A percentile compares a stretch with the other conserved stretches of the same genome.
Conservation (phyloP, 2,797 vertebrate genomes). For the Podarcis lilfordi region DNA sequence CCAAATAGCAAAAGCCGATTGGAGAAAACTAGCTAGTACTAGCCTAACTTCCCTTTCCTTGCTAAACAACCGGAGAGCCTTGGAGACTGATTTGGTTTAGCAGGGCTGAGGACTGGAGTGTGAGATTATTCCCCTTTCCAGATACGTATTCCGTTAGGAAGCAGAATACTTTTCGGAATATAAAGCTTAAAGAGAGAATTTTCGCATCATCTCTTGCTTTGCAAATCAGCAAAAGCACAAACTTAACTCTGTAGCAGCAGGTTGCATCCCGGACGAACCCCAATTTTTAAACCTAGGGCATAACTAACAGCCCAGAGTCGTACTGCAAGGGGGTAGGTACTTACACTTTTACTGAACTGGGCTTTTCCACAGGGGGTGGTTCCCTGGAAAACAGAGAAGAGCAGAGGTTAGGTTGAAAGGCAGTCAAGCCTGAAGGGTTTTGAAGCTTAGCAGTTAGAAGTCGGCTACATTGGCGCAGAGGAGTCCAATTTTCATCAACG, state of each 20-base stretch:
- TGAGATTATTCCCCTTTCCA: neutral
- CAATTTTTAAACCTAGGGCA: neutral
- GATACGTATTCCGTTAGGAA: neutral
- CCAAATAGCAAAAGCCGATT: neutral
- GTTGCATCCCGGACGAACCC: neutral
- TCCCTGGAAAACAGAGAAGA: neutral
- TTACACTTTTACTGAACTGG: neutral
- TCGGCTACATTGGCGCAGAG: too few relatives aligned
- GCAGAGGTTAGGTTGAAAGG: neutral
- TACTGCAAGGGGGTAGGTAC: neutral
- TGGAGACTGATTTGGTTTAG: neutral
- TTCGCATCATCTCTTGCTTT: neutral
- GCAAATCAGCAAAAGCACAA: neutral
- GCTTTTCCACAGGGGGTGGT: neutral
- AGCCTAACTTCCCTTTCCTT: too few relatives aligned
- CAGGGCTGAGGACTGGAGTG: too few relatives aligned
- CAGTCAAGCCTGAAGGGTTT: neutral
- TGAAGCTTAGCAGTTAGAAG: neutral
- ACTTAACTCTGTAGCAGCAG: neutral
- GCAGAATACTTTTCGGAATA: neutral
- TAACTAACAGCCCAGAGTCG: neutral
- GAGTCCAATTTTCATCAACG: too few relatives aligned
- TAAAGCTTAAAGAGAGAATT: neutral
- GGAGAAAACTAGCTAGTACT: neutral
- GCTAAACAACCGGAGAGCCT: neutral